Conservation (phyloP, 2,113 vertebrate genomes). For the Struthidea cinerea region DNA sequence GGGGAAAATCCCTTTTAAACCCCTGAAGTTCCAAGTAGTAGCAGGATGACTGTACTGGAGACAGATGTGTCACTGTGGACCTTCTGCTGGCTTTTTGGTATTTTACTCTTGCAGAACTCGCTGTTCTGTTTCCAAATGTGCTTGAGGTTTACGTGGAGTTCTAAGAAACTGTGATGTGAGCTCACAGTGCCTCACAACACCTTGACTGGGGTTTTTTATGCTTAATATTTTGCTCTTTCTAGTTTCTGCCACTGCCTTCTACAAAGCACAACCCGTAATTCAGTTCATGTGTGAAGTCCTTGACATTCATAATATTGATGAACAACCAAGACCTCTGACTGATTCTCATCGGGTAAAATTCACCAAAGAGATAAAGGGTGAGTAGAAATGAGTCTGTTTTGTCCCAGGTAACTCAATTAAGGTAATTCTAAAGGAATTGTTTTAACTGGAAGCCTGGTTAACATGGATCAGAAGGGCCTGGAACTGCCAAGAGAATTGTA, state of each 20-base stretch:
- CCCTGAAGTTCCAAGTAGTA: neutral
- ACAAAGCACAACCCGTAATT: slow-evolving; percentile 99
- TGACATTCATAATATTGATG: slow-evolving; percentile 99
- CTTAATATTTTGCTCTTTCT: slow-evolving; percentile 10
- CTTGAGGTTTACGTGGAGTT: neutral
- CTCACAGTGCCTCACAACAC: neutral
- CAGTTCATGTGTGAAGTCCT: slow-evolving; percentile 99
- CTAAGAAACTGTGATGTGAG: neutral
- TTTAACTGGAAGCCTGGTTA: neutral
- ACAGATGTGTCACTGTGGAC: neutral
- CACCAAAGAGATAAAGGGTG: slow-evolving; percentile 99
- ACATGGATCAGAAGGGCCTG: neutral
- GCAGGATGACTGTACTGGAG: neutral
- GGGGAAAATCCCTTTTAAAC: neutral
- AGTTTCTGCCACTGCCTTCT: slow-evolving; percentile 99
- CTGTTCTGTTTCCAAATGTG: neutral
- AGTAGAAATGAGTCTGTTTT: slow-evolving; percentile 1
- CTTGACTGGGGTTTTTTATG: neutral
- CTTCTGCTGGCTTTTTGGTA: neutral
- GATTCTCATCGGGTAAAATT: slow-evolving; percentile 99
- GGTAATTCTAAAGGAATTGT: neutral
- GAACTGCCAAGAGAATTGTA: neutral
- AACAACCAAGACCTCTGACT: slow-evolving; percentile 96
- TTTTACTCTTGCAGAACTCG: neutral
- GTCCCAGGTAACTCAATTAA: neutral